Evolutionary conservation across 2,888 invertebrate species (phyloP).

Genomic region (Melikaiella ostensackeni): DNA sequence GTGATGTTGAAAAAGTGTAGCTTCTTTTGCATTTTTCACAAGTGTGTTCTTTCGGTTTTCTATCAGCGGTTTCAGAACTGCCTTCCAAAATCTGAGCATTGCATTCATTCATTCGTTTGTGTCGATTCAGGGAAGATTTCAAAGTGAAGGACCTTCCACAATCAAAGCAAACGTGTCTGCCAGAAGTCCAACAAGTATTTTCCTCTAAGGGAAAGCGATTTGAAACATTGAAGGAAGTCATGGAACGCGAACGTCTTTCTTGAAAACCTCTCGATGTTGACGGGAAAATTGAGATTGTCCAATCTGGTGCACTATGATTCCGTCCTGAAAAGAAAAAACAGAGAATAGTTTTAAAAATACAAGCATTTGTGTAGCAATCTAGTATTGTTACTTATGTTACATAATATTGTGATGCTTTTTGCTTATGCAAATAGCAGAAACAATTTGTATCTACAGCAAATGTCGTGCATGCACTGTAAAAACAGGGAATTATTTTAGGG

Average conservation of each 20-base stretch:
- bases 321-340: conserved; percentile 60
- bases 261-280: too few species aligned
- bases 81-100: conserved; percentile 43
- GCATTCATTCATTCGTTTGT: conserved; percentile 65
- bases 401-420: background rate
- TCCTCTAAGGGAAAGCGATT: background rate
- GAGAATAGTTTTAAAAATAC: background rate
- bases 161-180: conserved; percentile 68
- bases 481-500: too few species aligned
- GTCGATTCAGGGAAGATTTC: conserved; percentile 67
- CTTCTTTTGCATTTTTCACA: conserved; percentile 65
- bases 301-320: conserved; percentile 68
- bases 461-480: too few species aligned
- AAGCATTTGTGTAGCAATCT: background rate
- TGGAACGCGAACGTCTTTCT: conserved; percentile 53
- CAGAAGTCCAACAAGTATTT: conserved; percentile 53
- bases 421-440: background rate
- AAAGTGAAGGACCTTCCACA: conserved; percentile 67
- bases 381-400: background rate
- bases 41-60: conserved; percentile 61
- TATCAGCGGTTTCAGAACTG: background rate
- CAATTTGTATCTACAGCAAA: background rate
- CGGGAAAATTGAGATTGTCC: conserved; percentile 68
- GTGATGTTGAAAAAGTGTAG: conserved; percentile 71
- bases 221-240: conserved; percentile 63